Evolutionary conservation across 2,113 vertebrate genomes (phyloP).

Genomic region (Ascaphus truei): DNA sequence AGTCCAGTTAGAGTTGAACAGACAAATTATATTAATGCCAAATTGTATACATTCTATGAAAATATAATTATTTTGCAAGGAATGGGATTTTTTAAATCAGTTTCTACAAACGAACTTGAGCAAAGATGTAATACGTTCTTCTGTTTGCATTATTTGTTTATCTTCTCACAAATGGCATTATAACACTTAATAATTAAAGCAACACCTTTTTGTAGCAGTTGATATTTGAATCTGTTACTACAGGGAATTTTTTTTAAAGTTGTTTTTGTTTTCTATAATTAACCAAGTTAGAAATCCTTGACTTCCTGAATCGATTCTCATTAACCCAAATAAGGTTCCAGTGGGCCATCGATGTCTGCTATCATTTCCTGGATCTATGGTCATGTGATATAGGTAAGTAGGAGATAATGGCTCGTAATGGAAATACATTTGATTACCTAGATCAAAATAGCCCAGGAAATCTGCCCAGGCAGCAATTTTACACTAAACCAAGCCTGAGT

Average conservation of each 20-base stretch:
- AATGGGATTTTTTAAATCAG: too few relatives aligned
- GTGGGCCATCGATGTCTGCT: background rate
- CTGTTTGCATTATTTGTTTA: too few relatives aligned
- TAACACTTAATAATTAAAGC: too few relatives aligned
- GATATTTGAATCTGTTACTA: too few relatives aligned
- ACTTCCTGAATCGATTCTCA: background rate
- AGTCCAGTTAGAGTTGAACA: too few relatives aligned
- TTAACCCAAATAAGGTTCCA: background rate
- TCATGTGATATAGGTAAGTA: background rate
- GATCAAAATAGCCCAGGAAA: background rate
- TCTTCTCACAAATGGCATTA: too few relatives aligned
- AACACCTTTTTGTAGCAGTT: too few relatives aligned
- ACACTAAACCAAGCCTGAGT: background rate
- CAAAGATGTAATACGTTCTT: too few relatives aligned
- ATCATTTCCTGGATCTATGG: background rate
- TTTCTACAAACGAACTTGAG: too few relatives aligned
- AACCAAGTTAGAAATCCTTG: background rate
- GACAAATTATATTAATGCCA: too few relatives aligned
- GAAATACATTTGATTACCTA: conserved; percentile 11
- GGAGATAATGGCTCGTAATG: conserved; percentile 8
- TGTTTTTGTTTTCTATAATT: background rate
- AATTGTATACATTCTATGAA: too few relatives aligned
- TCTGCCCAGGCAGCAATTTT: conserved; percentile 1
- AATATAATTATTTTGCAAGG: too few relatives aligned
- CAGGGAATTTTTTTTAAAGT: background rate